Evolutionary conservation across 2,888 invertebrate genomes (phyloP).

Genomic region (Andrena flavipes): DNA sequence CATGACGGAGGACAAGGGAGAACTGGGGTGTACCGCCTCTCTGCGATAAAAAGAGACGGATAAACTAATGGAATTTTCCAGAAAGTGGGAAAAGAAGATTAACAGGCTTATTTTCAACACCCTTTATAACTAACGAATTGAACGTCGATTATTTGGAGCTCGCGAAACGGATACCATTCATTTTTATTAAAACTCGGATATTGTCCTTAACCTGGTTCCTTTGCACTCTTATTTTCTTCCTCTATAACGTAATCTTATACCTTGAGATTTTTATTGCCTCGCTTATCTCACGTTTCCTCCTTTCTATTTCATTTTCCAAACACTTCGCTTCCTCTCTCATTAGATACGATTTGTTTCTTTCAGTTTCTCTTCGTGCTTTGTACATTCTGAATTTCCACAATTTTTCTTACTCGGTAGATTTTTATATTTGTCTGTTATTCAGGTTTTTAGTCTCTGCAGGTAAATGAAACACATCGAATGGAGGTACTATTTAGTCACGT

Average conservation of each 20-base stretch:
- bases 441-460: no score
- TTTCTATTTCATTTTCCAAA: not conserved
- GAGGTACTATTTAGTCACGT: not conserved
- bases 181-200: not conserved
- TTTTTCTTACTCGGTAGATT: no score
- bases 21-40: slow-evolving; percentile 15
- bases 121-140: slow-evolving; percentile 50
- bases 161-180: not conserved
- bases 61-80: slow-evolving; percentile 64
- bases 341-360: not conserved
- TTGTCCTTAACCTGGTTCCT: not conserved
- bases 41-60: slow-evolving; percentile 27
- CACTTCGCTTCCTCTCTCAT: not conserved
- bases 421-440: no score
- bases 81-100: slow-evolving; percentile 56
- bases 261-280: no score
- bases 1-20: slow-evolving; percentile 52
- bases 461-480: no score
- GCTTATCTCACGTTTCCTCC: no score
- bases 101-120: slow-evolving; percentile 42
- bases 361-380: not conserved
- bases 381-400: no score
- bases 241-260: no score
- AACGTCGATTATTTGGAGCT: slow-evolving; percentile 24
- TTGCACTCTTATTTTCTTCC: no score